Conservation (phyloP, 2,113 vertebrate species). For the Pithys albifrons region DNA sequence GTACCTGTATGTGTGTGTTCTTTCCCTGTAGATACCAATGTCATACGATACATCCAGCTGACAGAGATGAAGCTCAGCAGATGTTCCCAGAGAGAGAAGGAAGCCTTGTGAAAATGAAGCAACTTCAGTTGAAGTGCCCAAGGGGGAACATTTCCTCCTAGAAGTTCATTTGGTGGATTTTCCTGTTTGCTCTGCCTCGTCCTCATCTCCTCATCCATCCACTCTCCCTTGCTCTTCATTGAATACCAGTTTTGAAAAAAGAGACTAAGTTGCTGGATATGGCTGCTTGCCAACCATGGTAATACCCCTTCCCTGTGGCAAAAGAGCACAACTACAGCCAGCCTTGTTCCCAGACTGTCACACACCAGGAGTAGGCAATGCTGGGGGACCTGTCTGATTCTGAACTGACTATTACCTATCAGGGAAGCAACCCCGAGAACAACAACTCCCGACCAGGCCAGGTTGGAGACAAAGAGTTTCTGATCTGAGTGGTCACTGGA, state of each 20-base stretch:
- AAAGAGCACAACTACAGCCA: constrained; percentile 55
- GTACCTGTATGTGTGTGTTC: background rate
- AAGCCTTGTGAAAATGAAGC: constrained; percentile 80
- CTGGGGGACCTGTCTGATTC: constrained; percentile 1
- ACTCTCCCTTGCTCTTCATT: constrained; percentile 36
- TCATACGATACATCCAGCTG: constrained; percentile 97
- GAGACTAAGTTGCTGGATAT: constrained; percentile 17
- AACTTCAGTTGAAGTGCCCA: constrained; percentile 45
- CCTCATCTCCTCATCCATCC: constrained; percentile 10
- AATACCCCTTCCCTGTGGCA: constrained; percentile 11
- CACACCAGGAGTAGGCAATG: constrained; percentile 16
- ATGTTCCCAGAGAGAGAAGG: constrained; percentile 91
- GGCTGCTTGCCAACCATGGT: constrained; percentile 14
- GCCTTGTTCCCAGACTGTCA: constrained; percentile 26
- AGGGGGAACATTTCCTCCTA: constrained; percentile 16
- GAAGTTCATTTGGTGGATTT: constrained; percentile 63
- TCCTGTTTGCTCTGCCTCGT: constrained; percentile 54
- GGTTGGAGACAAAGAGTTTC: background rate
- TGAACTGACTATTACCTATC: background rate
- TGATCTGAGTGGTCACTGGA: background rate
- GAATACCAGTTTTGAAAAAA: constrained; percentile 45
- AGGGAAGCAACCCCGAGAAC: background rate
- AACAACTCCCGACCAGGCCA: background rate
- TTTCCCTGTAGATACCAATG: constrained; percentile 90
- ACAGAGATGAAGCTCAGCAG: constrained; percentile 99